Percentiles rank a stretch among this genome's conserved stretches.
These are phyloP conservation scores for Lagocephalus sceleratus DNA, from an alignment of 2,797 vertebrate species.

Conservation along the genomic window DNA sequence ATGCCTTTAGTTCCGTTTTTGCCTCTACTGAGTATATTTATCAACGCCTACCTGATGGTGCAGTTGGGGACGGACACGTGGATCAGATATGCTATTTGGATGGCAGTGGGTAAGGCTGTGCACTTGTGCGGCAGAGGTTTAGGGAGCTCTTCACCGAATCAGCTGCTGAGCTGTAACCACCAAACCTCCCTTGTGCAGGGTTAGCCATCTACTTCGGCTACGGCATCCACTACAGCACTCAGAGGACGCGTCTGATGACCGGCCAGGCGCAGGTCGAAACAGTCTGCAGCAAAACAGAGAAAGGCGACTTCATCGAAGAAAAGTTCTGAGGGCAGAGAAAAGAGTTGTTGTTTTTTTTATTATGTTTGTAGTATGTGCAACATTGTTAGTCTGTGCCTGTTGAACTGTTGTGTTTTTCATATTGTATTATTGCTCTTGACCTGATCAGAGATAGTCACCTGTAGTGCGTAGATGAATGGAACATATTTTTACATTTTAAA, in stretches of 20 bases:
- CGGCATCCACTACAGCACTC: slow-evolving; percentile 76
- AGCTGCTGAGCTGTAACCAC: slow-evolving; percentile 1
- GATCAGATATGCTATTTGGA: slow-evolving; percentile 83
- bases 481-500: slow-evolving; percentile 5
- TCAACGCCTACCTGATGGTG: slow-evolving; percentile 83
- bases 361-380: too few relatives aligned
- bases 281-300: slow-evolving; percentile 40
- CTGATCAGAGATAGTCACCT: too few relatives aligned
- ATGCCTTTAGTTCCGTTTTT: slow-evolving; percentile 83
- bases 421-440: too few relatives aligned
- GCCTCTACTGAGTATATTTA: slow-evolving; percentile 77
- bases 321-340: slow-evolving; percentile 43
- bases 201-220: slow-evolving; percentile 84
- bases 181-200: slow-evolving; percentile 57
- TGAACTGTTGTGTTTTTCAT: too few relatives aligned
- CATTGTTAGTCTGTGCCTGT: too few relatives aligned
- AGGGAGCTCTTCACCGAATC: not conserved
- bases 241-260: slow-evolving; percentile 50
- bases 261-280: slow-evolving; percentile 39
- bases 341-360: not conserved
- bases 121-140: slow-evolving; percentile 4
- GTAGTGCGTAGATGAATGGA: too few relatives aligned
- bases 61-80: slow-evolving; percentile 76
- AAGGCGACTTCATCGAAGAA: slow-evolving; percentile 43
- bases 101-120: slow-evolving; percentile 76